Base-by-base conservation (phyloP, 2,888 invertebrate species). In the Corbicula japonica region DNA sequence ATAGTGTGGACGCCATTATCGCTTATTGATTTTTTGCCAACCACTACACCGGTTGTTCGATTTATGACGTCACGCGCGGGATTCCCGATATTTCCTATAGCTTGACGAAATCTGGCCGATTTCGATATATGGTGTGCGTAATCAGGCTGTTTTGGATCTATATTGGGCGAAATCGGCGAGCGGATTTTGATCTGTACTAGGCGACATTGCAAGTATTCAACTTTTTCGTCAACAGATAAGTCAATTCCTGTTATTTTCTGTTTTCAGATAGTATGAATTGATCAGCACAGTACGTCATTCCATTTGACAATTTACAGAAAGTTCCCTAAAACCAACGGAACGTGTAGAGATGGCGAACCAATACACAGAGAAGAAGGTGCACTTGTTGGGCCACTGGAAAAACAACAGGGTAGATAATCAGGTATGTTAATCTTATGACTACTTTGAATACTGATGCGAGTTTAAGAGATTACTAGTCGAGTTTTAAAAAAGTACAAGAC, bases 381-480 rank as follows among this genome's bases (percentile, higher is more conserved):
- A 82, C 41, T 86, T 74, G 44, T 61, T 89, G 2, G 89, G 87
- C 12, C 66, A 70, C 2, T 90, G 88, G 88, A 82, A 71, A 30
- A 84, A 88, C 23, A 80, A 88, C 41, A 73, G 63, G 8, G 80
- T 90, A n/a, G 85, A 87, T 8, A 86, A 87, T 56, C 75, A 76
- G 30, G 78, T 87, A 38, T 21, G 28, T 34, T 48, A 48, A 5
- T 23, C 26, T 48, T 21, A 48, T 48, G 21, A 18, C 26, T 80
- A 86, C 62, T 73, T 23, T n/a, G 30, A 58, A 34, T 48, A 23
- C 10, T 48, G 26, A 23, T 26, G 1, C 48, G 21, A 26, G 48
- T 18, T 48, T 48, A 48, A n/a, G 23, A 18, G 48, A 18, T 10
- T 4, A 48, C 26, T 48, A 23, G 48, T 48, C 26, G 8, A 48